Base-by-base conservation (phyloP, 2,113 vertebrate species). In the Grammomys surdaster region DNA sequence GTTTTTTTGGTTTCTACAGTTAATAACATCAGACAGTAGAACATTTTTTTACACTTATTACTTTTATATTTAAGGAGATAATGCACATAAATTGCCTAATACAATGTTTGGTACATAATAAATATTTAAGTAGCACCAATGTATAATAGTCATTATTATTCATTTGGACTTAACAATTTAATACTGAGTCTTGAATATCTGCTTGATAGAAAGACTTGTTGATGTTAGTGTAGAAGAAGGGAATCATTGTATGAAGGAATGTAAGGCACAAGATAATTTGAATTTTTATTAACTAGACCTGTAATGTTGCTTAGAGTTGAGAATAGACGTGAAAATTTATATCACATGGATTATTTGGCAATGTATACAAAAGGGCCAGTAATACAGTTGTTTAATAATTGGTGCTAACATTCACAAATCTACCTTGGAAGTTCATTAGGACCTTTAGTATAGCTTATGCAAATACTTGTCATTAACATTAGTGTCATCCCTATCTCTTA, bases 51-150 rank as follows among this genome's bases (percentile, higher is more conserved):
- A 12, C 40, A 65, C 26, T 46, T 85, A 60, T 56, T 58, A 65
- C 26, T 46, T 63, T 31, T 65, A 33, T 20, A 60, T 85, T 19
- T 65, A 84, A 63, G n/a, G 2, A 85, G 8, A 51, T 22, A 43
- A 91, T 81, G 43, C 31, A 56, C 46, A 94, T 87, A 60, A 88
- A 69, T 31, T 95, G n/a, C 24, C 93, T 91, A 93, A 73, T n/a
- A 33, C 56, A 51, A n/a, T 58, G 56, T 40, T 84, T 93, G n/a
- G 36, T 24, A 77, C 10, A 11, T 94, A 60, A 56, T 87, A 69
- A 58, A 46, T 85, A 54, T 92, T 89, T 60, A 82, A 69, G 31
- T 70, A 88, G 2, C 33, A 90, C 48, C 20, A 54, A 8, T 5
- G 16, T 51, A 51, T 81, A 33, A 63, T 12, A 77, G 63, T 75